Evolutionary conservation across 2,888 invertebrate genomes (phyloP).

Genomic region (Tuta absoluta): DNA sequence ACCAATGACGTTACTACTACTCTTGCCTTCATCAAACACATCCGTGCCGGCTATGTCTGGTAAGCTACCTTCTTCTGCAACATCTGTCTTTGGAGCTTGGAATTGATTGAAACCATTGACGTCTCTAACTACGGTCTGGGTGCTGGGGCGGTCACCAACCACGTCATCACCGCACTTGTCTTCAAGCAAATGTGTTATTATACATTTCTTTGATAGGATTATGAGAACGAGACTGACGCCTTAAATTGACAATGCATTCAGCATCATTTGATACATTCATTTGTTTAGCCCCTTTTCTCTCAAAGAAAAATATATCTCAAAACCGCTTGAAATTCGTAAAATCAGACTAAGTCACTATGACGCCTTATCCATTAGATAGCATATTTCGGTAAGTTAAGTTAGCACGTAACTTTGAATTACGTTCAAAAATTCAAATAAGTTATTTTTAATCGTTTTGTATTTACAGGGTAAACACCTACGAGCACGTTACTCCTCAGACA

Average conservation of each 20-base stretch:
- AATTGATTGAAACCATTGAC: conserved; percentile 93
- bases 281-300: no score
- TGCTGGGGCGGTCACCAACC: conserved; percentile 92
- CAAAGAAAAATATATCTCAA: no score
- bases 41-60: conserved; percentile 93
- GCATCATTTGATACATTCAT: no score
- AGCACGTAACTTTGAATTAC: no score
- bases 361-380: no score
- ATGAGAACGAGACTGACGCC: no score
- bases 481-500: conserved; percentile 86
- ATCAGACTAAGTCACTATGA: no score
- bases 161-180: conserved; percentile 88
- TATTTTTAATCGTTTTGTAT: background rate
- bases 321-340: no score
- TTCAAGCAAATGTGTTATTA: no score
- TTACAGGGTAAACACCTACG: conserved; percentile 87
- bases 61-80: conserved; percentile 40
- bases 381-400: no score
- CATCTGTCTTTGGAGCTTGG: conserved; percentile 54
- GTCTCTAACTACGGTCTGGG: conserved; percentile 92
- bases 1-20: conserved; percentile 92
- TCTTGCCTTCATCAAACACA: conserved; percentile 86
- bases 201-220: no score
- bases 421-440: background rate
- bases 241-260: no score